Percentiles rank a stretch among this genome's conserved stretches.
phyloP scores from a whole-genome alignment of 92 coral and sea anemone genomes.

The Desmophyllum pertusum region DNA sequence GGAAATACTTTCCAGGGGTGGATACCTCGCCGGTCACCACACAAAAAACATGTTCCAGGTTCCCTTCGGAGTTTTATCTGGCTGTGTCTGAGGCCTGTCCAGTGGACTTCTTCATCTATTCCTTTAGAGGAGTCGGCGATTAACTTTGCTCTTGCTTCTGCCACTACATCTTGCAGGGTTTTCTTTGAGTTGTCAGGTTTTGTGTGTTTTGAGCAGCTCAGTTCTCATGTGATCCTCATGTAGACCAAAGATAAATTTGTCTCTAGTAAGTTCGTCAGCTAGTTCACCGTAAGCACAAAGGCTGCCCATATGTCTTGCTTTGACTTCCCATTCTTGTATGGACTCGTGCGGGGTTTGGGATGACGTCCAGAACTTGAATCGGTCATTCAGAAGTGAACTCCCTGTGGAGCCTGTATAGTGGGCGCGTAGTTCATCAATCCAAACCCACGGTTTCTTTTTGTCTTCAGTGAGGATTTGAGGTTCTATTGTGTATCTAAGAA shows the following conservation, averaged over 20 bases:
- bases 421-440: slow-evolving; percentile 48
- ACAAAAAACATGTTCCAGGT: slow-evolving; percentile 48
- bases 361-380: slow-evolving; percentile 46
- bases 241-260: slow-evolving; percentile 52
- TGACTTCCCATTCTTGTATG: slow-evolving; percentile 61
- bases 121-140: slow-evolving; percentile 34
- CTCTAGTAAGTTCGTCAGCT: slow-evolving; percentile 3
- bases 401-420: slow-evolving; percentile 37
- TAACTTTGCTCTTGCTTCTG: slow-evolving; percentile 47
- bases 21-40: slow-evolving; percentile 24
- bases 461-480: slow-evolving; percentile 43
- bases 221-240: slow-evolving; percentile 40
- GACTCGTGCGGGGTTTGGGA: slow-evolving; percentile 15
- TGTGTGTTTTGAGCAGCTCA: slow-evolving; percentile 52
- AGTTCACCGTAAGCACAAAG: slow-evolving; percentile 42
- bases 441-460: slow-evolving; percentile 58
- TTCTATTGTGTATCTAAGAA: slow-evolving; percentile 52
- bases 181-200: slow-evolving; percentile 46
- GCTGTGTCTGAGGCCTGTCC: slow-evolving; percentile 46
- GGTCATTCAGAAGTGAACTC: slow-evolving; percentile 30
- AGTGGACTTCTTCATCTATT: slow-evolving; percentile 45
- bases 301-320: slow-evolving; percentile 39
- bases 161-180: slow-evolving; percentile 41
- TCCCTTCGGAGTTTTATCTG: slow-evolving; percentile 44
- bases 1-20: slow-evolving; percentile 34